Evolutionary conservation across 64 coral and sea anemone species (phyloP).

Genomic region (Pocillopora damicornis): DNA sequence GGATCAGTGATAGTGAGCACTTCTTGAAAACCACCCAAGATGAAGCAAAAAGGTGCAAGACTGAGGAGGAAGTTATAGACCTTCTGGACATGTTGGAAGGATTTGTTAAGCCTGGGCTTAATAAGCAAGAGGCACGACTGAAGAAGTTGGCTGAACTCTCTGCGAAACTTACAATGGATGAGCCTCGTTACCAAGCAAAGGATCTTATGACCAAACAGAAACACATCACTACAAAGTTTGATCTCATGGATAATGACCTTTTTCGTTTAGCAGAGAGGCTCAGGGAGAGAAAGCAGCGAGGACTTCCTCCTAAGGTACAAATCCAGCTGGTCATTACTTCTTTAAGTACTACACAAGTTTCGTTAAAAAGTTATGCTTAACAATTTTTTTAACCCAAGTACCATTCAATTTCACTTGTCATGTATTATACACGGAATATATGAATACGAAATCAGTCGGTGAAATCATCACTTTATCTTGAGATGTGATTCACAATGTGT

Average conservation of each 20-base stretch:
- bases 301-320: conserved; percentile 64
- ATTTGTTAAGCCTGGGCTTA: conserved; percentile 82
- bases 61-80: conserved; percentile 86
- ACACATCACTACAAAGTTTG: conserved; percentile 73
- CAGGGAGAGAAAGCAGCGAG: conserved; percentile 68
- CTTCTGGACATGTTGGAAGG: conserved; percentile 84
- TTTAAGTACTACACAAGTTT: too few species aligned
- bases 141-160: conserved; percentile 88
- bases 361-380: too few species aligned
- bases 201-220: conserved; percentile 83
- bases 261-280: conserved; percentile 77
- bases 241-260: conserved; percentile 86
- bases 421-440: neutral
- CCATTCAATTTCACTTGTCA: too few species aligned
- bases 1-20: conserved; percentile 96
- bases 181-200: conserved; percentile 74
- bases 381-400: too few species aligned
- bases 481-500: too few species aligned
- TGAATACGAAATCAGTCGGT: neutral
- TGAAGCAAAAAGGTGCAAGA: conserved; percentile 76
- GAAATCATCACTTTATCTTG: neutral
- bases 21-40: conserved; percentile 82
- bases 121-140: conserved; percentile 82
- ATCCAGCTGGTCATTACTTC: neutral
- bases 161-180: conserved; percentile 76